Evolutionary conservation across 37 sponge, comb jelly and placozoan species (phyloP).

Genomic region (Beroe forskalii): DNA sequence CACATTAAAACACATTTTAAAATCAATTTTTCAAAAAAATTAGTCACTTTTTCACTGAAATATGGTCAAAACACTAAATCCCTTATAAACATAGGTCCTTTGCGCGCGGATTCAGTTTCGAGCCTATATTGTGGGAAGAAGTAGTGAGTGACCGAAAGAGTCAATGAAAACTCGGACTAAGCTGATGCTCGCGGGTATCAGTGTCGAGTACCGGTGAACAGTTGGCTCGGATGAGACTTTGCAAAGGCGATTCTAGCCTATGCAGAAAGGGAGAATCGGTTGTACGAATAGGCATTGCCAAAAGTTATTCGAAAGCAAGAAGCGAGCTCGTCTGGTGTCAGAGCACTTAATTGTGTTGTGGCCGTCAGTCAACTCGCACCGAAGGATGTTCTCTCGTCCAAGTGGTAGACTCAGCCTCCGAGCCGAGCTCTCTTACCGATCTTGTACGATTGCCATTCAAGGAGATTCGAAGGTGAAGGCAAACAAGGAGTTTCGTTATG

Average conservation of each 20-base stretch:
- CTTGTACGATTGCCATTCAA: slow-evolving; percentile 56
- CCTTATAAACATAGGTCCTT: too few relatives aligned
- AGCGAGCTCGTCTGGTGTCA: slow-evolving; percentile 56
- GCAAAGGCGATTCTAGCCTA: neutral
- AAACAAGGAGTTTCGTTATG: slow-evolving; percentile 59
- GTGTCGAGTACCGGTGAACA: slow-evolving; percentile 16
- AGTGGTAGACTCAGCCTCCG: neutral
- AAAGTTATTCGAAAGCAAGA: slow-evolving; percentile 16
- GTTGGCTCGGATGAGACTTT: slow-evolving; percentile 23
- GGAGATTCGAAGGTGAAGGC: slow-evolving; percentile 63
- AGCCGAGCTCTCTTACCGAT: neutral
- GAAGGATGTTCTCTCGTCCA: slow-evolving; percentile 60
- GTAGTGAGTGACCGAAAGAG: neutral
- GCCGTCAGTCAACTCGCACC: slow-evolving; percentile 52
- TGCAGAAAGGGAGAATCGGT: slow-evolving; percentile 47
- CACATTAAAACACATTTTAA: too few relatives aligned
- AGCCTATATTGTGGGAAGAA: neutral
- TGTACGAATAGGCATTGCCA: slow-evolving; percentile 60
- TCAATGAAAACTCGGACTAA: slow-evolving; percentile 46
- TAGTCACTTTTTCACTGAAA: too few relatives aligned
- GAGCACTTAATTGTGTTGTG: slow-evolving; percentile 1
- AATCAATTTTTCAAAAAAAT: too few relatives aligned
- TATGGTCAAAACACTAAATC: too few relatives aligned
- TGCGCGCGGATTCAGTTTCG: neutral
- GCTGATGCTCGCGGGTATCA: slow-evolving; percentile 36